A percentile compares a stretch with the other conserved stretches of the same genome.
Conservation (phyloP, 2,797 vertebrate genomes). For the Cuculus canorus region DNA sequence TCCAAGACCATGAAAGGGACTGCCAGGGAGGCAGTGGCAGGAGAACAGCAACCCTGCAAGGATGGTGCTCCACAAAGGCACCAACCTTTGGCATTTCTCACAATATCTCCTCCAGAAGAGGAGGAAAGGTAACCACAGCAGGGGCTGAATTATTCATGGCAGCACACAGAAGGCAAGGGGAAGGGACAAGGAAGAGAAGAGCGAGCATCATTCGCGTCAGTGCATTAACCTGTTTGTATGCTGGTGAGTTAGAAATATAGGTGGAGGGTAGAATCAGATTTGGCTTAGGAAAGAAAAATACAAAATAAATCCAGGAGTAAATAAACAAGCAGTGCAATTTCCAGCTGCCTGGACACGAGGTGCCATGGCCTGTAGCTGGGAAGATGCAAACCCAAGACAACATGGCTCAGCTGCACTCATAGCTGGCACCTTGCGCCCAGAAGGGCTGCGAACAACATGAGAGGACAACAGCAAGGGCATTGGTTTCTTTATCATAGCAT, state of each 20-base stretch:
- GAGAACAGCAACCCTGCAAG: not conserved
- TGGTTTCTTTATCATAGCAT: not conserved
- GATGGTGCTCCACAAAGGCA: not conserved
- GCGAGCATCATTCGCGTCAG: not conserved
- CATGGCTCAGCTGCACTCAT: not conserved
- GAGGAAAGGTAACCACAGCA: not conserved
- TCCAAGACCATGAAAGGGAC: not conserved
- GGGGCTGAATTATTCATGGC: not conserved
- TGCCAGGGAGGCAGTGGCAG: not conserved
- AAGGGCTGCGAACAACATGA: not conserved
- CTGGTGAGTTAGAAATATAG: not conserved
- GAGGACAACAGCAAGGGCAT: not conserved
- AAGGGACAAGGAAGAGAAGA: not conserved
- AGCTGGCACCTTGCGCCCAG: not conserved
- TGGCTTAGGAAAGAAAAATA: not conserved
- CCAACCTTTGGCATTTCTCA: not conserved
- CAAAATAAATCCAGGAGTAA: not conserved
- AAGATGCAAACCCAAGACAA: not conserved
- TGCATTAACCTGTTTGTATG: not conserved
- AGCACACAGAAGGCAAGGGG: not conserved
- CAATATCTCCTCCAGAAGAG: not conserved
- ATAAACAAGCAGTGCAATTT: not conserved
- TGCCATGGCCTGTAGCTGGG: accelerated
- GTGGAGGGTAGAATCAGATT: not conserved
- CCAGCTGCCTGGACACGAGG: not conserved